Percentiles rank a stretch among this genome's conserved stretches.
These are phyloP conservation scores for Thryonomys swinderianus DNA, from an alignment of 2,113 vertebrate genomes.

Conservation along the genomic window DNA sequence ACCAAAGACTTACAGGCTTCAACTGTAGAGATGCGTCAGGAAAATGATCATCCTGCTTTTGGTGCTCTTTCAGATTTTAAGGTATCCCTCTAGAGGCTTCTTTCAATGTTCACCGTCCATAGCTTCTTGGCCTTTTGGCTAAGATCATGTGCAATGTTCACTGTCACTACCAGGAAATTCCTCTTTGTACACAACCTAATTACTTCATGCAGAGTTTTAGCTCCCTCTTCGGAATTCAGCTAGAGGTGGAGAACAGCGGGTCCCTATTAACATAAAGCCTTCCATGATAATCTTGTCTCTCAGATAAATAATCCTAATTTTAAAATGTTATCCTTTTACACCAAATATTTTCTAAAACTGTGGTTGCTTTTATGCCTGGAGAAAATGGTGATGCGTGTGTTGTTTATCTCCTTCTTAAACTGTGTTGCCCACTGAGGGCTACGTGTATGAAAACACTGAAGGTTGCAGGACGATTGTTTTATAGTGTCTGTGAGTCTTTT, in stretches of 20 bases:
- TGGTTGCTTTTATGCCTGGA: background rate
- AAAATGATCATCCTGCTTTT: background rate
- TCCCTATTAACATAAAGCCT: background rate
- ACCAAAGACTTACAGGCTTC: background rate
- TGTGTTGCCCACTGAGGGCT: background rate
- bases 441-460: background rate
- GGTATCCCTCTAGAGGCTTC: background rate
- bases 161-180: constrained; percentile 15
- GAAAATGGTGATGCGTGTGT: background rate
- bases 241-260: background rate
- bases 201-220: constrained; percentile 18
- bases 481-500: background rate
- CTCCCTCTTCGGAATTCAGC: background rate
- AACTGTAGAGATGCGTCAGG: background rate
- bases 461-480: background rate
- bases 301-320: constrained; percentile 9
- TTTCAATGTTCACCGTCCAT: background rate
- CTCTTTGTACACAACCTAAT: background rate
- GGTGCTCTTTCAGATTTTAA: background rate
- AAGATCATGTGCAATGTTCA: too few species aligned
- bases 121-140: too few species aligned
- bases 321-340: background rate
- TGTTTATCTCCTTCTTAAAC: background rate
- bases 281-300: background rate
- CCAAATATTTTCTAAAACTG: constrained; percentile 17